A percentile compares a stretch with the other conserved stretches of the same genome.
phyloP scores from a whole-genome alignment of 2,113 vertebrate species.

The Varanus komodoensis region DNA sequence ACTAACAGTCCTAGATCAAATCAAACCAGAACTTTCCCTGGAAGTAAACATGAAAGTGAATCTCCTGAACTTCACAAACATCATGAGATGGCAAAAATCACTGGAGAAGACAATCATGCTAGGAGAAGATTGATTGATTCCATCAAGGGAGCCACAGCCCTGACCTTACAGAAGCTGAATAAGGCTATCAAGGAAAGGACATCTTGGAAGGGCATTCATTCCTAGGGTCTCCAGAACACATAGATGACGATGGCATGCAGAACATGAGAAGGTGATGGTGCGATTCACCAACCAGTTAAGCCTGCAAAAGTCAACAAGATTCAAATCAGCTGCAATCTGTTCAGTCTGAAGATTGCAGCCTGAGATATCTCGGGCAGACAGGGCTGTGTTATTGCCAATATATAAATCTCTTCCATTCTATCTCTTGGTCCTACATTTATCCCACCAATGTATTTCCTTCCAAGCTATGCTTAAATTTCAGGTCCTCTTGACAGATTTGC shows the following conservation, averaged over 20 bases:
- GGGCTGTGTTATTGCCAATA: background rate
- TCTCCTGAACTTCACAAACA: no score
- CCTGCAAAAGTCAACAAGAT: background rate
- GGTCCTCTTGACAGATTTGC: conserved; percentile 6
- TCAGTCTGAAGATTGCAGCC: background rate
- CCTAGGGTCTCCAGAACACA: no score
- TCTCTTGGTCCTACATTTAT: conserved; percentile 6
- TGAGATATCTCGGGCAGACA: background rate
- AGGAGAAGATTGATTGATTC: no score
- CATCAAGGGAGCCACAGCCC: no score
- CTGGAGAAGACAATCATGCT: no score
- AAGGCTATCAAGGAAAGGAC: no score
- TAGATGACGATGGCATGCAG: background rate
- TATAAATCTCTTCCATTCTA: conserved; percentile 1
- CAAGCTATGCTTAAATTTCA: conserved; percentile 25
- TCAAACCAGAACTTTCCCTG: no score
- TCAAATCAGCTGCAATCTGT: background rate
- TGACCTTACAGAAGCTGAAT: no score
- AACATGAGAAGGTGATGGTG: background rate
- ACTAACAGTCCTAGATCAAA: no score
- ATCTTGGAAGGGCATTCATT: no score
- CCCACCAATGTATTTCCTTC: conserved; percentile 34
- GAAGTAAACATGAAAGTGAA: no score
- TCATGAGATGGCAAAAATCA: no score
- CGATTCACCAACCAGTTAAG: background rate